Evolutionary conservation across 1,140 invertebrate species (phyloP).

Genomic region (Pomphorhynchus laevis): DNA sequence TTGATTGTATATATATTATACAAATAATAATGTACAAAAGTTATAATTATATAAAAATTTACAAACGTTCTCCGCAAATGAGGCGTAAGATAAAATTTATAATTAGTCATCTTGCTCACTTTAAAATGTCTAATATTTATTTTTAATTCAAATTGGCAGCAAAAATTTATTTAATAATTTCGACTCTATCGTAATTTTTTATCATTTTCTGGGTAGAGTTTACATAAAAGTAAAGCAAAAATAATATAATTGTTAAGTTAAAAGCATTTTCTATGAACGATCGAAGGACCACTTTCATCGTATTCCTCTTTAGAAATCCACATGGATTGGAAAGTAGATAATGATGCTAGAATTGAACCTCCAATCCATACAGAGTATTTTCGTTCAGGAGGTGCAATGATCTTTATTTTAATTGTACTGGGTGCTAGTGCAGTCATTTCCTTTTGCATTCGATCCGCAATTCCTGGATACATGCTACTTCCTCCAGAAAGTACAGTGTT

Average conservation of each 20-base stretch:
- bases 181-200: no score
- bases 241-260: conserved; percentile 27
- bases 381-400: conserved; percentile 23
- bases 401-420: conserved; percentile 28
- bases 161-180: no score
- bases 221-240: no score
- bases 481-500: conserved; percentile 17
- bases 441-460: conserved; percentile 14
- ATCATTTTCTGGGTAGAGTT: no score
- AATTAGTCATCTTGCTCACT: no score
- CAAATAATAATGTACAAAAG: no score
- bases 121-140: no score
- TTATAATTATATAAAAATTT: no score
- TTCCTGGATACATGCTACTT: conserved; percentile 8
- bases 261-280: conserved; percentile 75
- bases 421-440: conserved; percentile 18
- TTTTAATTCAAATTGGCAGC: no score
- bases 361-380: conserved; percentile 12
- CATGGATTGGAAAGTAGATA: conserved; percentile 30
- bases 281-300: conserved; percentile 56
- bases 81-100: no score
- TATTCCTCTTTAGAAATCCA: conserved; percentile 34
- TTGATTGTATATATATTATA: no score
- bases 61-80: no score
- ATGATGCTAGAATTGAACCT: conserved; percentile 22